Base-by-base conservation (phyloP, 1,140 invertebrate genomes). In the Leguminivora glycinivorella region DNA sequence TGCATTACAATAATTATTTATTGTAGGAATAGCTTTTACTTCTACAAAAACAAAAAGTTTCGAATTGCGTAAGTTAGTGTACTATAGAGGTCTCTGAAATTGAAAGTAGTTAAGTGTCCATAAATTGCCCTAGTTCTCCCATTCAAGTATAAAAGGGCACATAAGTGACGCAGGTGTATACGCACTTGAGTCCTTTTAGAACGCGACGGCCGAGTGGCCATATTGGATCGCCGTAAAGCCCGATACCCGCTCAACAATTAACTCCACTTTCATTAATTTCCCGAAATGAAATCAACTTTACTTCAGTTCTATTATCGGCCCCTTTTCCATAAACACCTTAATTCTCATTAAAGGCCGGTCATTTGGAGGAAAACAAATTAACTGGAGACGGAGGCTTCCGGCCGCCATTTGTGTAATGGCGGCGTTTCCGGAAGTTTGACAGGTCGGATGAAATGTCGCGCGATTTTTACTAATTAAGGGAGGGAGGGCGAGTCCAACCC, bases 401-500 rank as follows among this genome's bases (percentile, higher is more conserved):
- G 68, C 75, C 47, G 75, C 79, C 79, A 79, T 85, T 84, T 78
- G 74, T 75, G 70, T 77, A 81, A 82, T 85, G 80, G 79, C 73
- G 66, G 70, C 60, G 71, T 76, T 78, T 75, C 76, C 71, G 56
- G 63, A 78, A 90, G 75, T 89, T 89, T 83, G 88, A 87, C 84
- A 86, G 84, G 69, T 79, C 75, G 74, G 79, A 88, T 85, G 84
- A 87, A 90, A 87, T 88, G 85, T 85, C 83, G 81, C 82, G 74
- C 79, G 79, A 88, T 90, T 90, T 89, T 89, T 89, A 82, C 79
- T 88, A 90, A 90, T 90, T 85, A 88, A 85, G 75, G 75, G 70
- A 12, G 31, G 73, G 75, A 73, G 74, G 70, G 72, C 52, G 68
- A n/a, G 70, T 56, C 75, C 56, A 78, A 79, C 79, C 78, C 81